phyloP scores from a whole-genome alignment of 2,797 vertebrate species.

The Kryptolebias ocellatus region DNA sequence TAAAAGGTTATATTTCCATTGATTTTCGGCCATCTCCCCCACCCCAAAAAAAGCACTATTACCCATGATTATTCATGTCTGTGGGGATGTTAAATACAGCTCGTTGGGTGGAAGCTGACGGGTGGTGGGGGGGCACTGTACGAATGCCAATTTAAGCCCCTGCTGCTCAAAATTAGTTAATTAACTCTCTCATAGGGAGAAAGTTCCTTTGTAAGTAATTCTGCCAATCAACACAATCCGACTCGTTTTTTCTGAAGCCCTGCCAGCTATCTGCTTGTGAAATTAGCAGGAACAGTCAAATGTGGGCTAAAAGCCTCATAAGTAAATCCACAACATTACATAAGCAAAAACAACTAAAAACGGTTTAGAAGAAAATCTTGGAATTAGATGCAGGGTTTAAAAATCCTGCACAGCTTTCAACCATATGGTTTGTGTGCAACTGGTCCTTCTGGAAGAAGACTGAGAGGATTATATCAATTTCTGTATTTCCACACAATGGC shows the following conservation, averaged over 20 bases:
- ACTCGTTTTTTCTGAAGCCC: constrained; percentile 53
- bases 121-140: constrained; percentile 23
- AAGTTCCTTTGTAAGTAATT: constrained; percentile 60
- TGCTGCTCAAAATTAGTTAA: constrained; percentile 70
- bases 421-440: constrained; percentile 13
- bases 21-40: neutral
- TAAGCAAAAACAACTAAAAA: constrained; percentile 24
- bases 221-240: constrained; percentile 60
- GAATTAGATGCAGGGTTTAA: constrained; percentile 14
- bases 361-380: constrained; percentile 13
- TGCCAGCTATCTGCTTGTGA: constrained; percentile 59
- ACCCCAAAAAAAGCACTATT: constrained; percentile 46
- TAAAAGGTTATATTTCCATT: too few relatives aligned
- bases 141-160: constrained; percentile 63
- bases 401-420: constrained; percentile 13
- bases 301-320: constrained; percentile 27
- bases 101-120: constrained; percentile 17
- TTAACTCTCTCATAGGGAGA: constrained; percentile 67
- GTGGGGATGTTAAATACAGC: constrained; percentile 60
- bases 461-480: constrained; percentile 9
- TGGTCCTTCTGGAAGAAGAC: constrained; percentile 28
- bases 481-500: constrained; percentile 10
- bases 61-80: constrained; percentile 60
- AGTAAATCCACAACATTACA: constrained; percentile 43
- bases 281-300: constrained; percentile 57